Evolutionary conservation across 2,888 invertebrate genomes (phyloP).

Genomic region (Eugnorisma glareosa): DNA sequence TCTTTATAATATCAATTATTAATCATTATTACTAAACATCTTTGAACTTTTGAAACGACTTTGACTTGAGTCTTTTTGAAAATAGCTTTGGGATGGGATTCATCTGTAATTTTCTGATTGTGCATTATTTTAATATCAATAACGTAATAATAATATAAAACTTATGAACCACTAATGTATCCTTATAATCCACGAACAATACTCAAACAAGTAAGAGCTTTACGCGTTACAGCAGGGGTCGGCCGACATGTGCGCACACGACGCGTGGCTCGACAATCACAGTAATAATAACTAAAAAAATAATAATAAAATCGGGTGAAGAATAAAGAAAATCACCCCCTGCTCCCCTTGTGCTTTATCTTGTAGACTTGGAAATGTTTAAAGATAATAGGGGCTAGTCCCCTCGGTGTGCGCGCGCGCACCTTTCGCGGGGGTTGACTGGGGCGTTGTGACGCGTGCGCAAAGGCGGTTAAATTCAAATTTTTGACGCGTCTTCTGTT

Average conservation of each 20-base stretch:
- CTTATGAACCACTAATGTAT: conserved; percentile 82
- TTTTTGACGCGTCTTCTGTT: conserved; percentile 73
- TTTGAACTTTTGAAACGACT: conserved; percentile 29
- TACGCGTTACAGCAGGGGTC: conserved; percentile 84
- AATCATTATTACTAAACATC: conserved; percentile 35
- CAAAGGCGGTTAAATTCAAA: conserved; percentile 87
- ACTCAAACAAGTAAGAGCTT: conserved; percentile 86
- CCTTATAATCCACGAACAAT: conserved; percentile 87
- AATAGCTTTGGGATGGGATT: background rate
- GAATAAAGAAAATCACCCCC: conserved; percentile 91
- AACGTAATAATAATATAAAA: conserved; percentile 73
- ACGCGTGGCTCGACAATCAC: conserved; percentile 83
- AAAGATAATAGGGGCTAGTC: conserved; percentile 89
- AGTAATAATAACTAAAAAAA: conserved; percentile 91
- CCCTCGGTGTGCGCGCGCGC: conserved; percentile 79
- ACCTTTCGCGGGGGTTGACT: conserved; percentile 87
- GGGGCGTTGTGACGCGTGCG: conserved; percentile 78
- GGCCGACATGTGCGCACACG: conserved; percentile 90
- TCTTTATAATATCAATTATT: conserved; percentile 42
- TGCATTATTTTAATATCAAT: conserved; percentile 41
- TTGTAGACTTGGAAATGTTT: conserved; percentile 90
- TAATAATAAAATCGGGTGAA: conserved; percentile 91
- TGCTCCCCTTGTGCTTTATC: conserved; percentile 89
- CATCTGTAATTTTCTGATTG: background rate
- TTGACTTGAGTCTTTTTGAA: conserved; percentile 7